Percentiles rank a stretch among this genome's conserved stretches.
phyloP scores from a whole-genome alignment of 2,888 invertebrate species.

The Imbricaverruca yamaguchii region DNA sequence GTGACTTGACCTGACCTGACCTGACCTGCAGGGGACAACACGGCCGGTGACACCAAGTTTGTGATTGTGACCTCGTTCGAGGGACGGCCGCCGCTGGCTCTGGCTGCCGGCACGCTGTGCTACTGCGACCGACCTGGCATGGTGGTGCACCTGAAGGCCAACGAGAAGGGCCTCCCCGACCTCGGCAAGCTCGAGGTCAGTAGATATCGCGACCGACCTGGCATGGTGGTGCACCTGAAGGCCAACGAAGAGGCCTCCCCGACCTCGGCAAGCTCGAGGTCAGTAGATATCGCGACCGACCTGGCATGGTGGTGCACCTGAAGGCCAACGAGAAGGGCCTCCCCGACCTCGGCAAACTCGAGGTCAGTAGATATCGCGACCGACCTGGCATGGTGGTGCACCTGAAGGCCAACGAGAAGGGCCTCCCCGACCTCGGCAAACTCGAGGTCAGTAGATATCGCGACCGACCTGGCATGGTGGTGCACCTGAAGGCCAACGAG shows the following conservation, averaged over 20 bases:
- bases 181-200: neutral
- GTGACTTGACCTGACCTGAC: too few species aligned
- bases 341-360: too few species aligned
- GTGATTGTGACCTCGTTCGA: neutral
- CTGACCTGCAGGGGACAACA: too few species aligned
- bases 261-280: too few species aligned
- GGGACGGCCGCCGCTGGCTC: neutral
- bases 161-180: neutral
- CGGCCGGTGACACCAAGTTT: slow-evolving; percentile 4
- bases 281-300: too few species aligned
- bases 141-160: neutral
- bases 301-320: too few species aligned
- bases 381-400: neutral
- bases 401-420: neutral
- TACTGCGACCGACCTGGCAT: slow-evolving; percentile 3
- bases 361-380: neutral
- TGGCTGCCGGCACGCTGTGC: neutral
- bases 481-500: too few species aligned
- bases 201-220: too few species aligned
- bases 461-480: too few species aligned
- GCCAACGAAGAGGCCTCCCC: too few species aligned
- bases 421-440: neutral
- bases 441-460: neutral
- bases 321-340: too few species aligned
- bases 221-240: too few species aligned